A percentile compares a stretch with the other conserved stretches of the same genome.
phyloP scores from a whole-genome alignment of 1,140 invertebrate genomes.

The Dinoponera quadriceps region DNA sequence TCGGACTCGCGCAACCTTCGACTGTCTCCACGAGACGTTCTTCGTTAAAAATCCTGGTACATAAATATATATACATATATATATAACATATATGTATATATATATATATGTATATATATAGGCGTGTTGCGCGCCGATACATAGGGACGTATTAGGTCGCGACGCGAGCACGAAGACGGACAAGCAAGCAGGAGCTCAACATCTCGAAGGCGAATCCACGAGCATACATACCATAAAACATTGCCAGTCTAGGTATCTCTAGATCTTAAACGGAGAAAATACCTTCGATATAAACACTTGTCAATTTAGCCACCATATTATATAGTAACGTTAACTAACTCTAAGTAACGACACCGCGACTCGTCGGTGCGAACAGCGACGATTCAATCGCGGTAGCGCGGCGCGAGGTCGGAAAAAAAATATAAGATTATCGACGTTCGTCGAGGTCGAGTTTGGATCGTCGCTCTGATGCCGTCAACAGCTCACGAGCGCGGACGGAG shows the following conservation, averaged over 20 bases:
- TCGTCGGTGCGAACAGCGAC: slow-evolving; percentile 54
- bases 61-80: neutral
- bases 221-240: slow-evolving; percentile 73
- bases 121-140: slow-evolving; percentile 14
- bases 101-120: neutral
- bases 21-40: slow-evolving; percentile 41
- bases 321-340: slow-evolving; percentile 70
- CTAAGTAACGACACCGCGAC: slow-evolving; percentile 60
- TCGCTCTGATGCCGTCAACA: slow-evolving; percentile 53
- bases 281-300: slow-evolving; percentile 75
- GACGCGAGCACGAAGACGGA: neutral
- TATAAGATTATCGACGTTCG: slow-evolving; percentile 58
- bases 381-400: slow-evolving; percentile 28
- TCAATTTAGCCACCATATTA: slow-evolving; percentile 73
- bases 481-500: slow-evolving; percentile 49
- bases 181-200: slow-evolving; percentile 41
- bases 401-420: slow-evolving; percentile 5
- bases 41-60: slow-evolving; percentile 43
- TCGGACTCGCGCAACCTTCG: slow-evolving; percentile 2
- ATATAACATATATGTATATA: too few species aligned
- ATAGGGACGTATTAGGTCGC: neutral
- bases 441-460: slow-evolving; percentile 56
- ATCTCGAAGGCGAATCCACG: slow-evolving; percentile 52
- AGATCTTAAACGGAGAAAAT: slow-evolving; percentile 66
- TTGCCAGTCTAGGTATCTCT: slow-evolving; percentile 75